Base-by-base conservation (phyloP, 2,888 invertebrate genomes). In the Amiota communis region DNA sequence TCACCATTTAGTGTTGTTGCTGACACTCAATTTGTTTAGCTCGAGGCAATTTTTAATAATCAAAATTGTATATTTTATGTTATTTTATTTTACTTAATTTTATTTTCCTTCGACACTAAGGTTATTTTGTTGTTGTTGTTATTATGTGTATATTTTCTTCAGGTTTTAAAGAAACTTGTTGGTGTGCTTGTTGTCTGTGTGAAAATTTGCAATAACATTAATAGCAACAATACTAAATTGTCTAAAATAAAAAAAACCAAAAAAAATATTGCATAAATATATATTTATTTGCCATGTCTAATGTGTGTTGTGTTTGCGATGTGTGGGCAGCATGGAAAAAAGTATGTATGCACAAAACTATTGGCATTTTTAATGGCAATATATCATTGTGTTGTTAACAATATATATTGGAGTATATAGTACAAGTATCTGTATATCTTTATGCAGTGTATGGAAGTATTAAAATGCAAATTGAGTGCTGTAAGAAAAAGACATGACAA, bases 21-120 rank as follows among this genome's bases (percentile, higher is more conserved):
- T 83, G 84, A 83, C 82, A 83, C 82, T 83, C 82, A 83, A 83
- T 83, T 83, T 83, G 84, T 84, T 83, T 81, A 81, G 81, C 82
- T 83, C 81, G 75, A 79, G 84, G 82, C 77, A 46, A 23, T 63
- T 63, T 63, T 63, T 46, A 63, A 36, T 63, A 63, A 36, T 63
- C 59, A 59, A 59, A 59, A n/a, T 36, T 59, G 3, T 59, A 36
- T n/a, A 53, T 53, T 53, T 53, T 53, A 53, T 12, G 2, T 53
- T 53, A n/a, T 53, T 53, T 53, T 53, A n/a, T 53, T 53, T n/a
- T n/a, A 23, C 23, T 23, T 23, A 2, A 53, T 53, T 8, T 53
- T 53, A 53, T 53, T 53, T 53, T 36, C 36, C 36, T 36, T 36
- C 36, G 36, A 36, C 36, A 36, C 36, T 6, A 6, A 36, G 36